These are phyloP conservation scores for Thinocorus orbignyianus DNA, from an alignment of 2,113 vertebrate species.

Conservation along the genomic window DNA sequence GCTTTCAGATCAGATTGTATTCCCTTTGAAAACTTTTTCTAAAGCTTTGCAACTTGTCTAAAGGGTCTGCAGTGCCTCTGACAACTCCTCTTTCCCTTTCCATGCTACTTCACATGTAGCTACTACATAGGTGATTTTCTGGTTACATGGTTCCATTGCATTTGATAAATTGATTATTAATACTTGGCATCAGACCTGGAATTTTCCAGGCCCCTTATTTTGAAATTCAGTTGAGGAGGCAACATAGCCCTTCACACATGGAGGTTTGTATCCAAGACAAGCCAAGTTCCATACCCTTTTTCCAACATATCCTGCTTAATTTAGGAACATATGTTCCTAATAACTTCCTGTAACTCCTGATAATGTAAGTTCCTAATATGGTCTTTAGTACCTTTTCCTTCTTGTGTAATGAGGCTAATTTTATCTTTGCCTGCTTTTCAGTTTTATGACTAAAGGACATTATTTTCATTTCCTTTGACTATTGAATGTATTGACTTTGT, in stretches of 20 bases:
- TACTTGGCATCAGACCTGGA: background rate
- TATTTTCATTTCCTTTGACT: constrained; percentile 2
- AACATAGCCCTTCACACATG: background rate
- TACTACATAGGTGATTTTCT: background rate
- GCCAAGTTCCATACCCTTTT: background rate
- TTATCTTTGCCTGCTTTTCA: background rate
- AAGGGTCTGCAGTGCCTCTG: background rate
- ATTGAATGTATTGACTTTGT: background rate
- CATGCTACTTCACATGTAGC: background rate
- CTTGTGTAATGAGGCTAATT: background rate
- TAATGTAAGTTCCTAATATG: background rate
- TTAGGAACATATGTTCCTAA: background rate
- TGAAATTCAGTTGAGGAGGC: background rate
- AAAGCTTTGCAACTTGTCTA: background rate
- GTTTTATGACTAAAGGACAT: background rate
- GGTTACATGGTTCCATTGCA: background rate
- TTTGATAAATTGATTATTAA: background rate
- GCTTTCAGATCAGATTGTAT: background rate
- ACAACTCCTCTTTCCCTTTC: background rate
- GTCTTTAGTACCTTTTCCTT: background rate
- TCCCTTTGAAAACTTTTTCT: background rate
- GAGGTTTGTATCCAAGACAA: background rate
- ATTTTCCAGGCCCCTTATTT: background rate
- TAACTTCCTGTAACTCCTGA: background rate
- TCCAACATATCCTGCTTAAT: background rate